These are phyloP conservation scores for Pseudopodoces humilis DNA, from an alignment of 2,113 vertebrate species.

Conservation along the genomic window DNA sequence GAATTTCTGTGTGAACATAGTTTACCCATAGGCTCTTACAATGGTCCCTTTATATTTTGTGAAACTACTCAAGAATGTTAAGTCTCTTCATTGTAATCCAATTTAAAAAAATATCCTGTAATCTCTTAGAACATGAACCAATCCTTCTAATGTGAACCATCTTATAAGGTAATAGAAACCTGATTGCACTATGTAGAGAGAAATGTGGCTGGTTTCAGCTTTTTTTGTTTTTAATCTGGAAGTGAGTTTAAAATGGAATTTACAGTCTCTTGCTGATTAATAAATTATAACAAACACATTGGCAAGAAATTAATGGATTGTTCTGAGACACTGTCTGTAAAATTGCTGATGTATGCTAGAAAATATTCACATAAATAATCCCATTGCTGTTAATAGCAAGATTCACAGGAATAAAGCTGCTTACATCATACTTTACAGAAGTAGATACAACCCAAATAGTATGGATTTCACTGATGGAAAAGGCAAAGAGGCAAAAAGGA, in stretches of 20 bases:
- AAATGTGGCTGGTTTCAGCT: background rate
- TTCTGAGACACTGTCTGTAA: background rate
- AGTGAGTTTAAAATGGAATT: background rate
- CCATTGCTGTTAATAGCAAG: background rate
- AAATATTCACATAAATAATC: background rate
- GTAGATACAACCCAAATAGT: background rate
- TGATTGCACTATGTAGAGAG: background rate
- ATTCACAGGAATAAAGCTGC: background rate
- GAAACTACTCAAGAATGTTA: background rate
- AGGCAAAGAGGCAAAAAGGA: background rate
- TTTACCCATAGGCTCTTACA: background rate
- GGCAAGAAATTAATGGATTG: background rate
- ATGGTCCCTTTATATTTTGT: background rate
- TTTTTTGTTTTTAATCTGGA: background rate
- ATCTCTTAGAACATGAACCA: background rate
- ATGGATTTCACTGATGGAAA: background rate
- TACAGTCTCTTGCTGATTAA: background rate
- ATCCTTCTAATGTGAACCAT: background rate
- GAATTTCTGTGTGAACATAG: background rate
- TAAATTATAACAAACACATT: background rate
- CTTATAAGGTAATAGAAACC: background rate
- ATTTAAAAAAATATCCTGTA: slow-evolving; percentile 20
- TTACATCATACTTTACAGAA: background rate
- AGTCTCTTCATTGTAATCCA: slow-evolving; percentile 12
- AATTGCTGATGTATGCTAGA: background rate